Evolutionary conservation across 2,888 invertebrate species (phyloP), one percentile per base, ranked within the genome.

Genomic region (Trachelus stipa): DNA sequence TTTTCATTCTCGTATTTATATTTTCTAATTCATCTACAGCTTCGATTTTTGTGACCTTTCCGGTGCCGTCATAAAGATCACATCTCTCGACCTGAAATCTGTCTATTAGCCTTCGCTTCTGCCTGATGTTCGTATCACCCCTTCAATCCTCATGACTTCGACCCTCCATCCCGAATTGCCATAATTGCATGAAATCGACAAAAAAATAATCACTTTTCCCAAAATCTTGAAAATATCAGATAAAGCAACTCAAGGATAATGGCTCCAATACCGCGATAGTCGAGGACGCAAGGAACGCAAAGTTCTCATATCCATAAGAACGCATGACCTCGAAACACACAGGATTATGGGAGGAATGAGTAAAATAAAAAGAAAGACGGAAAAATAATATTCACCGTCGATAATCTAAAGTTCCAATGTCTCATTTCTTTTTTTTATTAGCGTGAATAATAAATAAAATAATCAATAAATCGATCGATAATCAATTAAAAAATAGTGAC

Each of bases 401-500:
- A 73, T 77, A 82, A 81, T 76, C 77, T 34, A 80, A 82, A 81
- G 82, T 83, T 56, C 23, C 81, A 82, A 81, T 83, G 80, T 82
- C 80, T 81, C 76, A 73, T 30, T 83, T 82, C 78, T 34, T 33
- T 75, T 75, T 78, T 84, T 84, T 84, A 84, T 84, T 84, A 77
- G 78, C 82, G 84, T 82, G 83, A 85, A 84, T 87, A 86, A 86
- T 85, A 91, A 91, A 91, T 91, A 91, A 91, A 90, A 91, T 91
- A 90, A 90, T 89, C 87, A 88, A 90, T 90, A 88, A 85, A 85
- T 89, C 86, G 87, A 88, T 86, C 81, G 81, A 85, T 88, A 88
- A 87, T 87, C 84, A 90, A 89, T 88, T 87, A 90, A 90, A 88
- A 89, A 89, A 89, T 91, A 90, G 90, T 91, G 91, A 91, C 88